Base-by-base conservation (phyloP, 1,140 invertebrate species). In the Teleopsis dalmanni region DNA sequence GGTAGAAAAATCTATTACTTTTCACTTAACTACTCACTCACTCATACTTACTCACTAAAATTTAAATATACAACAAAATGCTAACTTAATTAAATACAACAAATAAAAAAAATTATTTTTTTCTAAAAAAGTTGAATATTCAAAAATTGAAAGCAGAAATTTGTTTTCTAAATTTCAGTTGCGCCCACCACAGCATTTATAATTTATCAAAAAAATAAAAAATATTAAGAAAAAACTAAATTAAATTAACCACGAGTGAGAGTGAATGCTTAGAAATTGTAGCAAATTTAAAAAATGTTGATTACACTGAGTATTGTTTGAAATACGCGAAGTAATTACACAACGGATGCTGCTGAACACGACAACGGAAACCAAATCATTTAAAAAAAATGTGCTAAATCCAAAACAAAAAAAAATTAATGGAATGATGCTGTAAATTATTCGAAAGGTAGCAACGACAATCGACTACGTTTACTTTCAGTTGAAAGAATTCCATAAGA, bases 101-200 rank as follows among this genome's bases (percentile, higher is more conserved):
- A n/a, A 31, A 21, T 16, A 16, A 21, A 25, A 11, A 33, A 23
- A 35, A 23, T 16, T 7, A 43, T 27, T 3, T 27, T 26, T 43
- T 11, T 25, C 7, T 13, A 43, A 29, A 43, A 43, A 13, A 7
- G 6, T 2, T 23, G 9, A 43, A 29, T 3, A 9, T 29, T 13
- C 10, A 34, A 21, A 9, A 46, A 35, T 13, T 35, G 11, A 35
- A 33, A 46, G 44, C 33, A 13, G 31, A 46, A 46, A 46, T 46
- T 46, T 33, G 14, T 34, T 46, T 34, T 46, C 31, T 46, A 46
- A 46, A 46, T 46, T 46, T 46, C 44, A 46, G 44, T n/a, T 31
- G 27, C 27, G 27, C 44, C 4, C 4, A 4, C 22, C 8, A 36
- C 41, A 19, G 31, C n/a, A 16, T 29, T 31, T 18, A n/a, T n/a